Conservation (phyloP, 2,797 vertebrate genomes). For the Pipistrellus pipistrellus region DNA sequence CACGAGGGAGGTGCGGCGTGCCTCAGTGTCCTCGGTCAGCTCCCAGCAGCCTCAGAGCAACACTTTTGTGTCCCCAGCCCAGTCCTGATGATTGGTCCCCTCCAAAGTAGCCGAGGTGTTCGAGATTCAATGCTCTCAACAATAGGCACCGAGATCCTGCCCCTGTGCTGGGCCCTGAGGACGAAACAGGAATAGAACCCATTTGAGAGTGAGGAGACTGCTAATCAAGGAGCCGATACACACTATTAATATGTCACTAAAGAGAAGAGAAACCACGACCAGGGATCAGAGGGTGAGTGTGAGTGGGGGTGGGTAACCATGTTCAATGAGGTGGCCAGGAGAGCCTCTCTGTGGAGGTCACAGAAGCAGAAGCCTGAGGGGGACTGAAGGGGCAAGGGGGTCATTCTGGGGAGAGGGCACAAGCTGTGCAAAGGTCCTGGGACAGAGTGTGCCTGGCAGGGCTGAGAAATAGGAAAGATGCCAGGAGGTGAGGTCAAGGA, state of each 20-base stretch:
- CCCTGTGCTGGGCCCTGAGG: background rate
- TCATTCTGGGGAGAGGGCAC: background rate
- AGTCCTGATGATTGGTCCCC: background rate
- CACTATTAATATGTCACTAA: background rate
- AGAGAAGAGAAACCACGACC: background rate
- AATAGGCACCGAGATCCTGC: background rate
- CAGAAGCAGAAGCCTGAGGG: background rate
- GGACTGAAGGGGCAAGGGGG: background rate
- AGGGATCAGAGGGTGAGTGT: background rate
- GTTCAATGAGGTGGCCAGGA: background rate
- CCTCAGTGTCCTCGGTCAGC: background rate
- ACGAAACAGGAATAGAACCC: background rate
- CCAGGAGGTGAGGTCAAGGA: background rate
- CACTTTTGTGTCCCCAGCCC: background rate
- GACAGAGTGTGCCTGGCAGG: background rate
- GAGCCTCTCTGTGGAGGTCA: background rate
- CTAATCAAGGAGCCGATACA: background rate
- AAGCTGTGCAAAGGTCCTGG: background rate
- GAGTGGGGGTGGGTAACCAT: background rate
- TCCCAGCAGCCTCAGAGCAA: background rate
- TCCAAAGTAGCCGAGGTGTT: background rate
- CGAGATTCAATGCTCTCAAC: rapidly evolving
- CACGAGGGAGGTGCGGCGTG: no score
- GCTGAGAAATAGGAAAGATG: background rate
- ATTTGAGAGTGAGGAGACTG: background rate